phyloP scores from a whole-genome alignment of 2,113 vertebrate species.

The Athene noctua region DNA sequence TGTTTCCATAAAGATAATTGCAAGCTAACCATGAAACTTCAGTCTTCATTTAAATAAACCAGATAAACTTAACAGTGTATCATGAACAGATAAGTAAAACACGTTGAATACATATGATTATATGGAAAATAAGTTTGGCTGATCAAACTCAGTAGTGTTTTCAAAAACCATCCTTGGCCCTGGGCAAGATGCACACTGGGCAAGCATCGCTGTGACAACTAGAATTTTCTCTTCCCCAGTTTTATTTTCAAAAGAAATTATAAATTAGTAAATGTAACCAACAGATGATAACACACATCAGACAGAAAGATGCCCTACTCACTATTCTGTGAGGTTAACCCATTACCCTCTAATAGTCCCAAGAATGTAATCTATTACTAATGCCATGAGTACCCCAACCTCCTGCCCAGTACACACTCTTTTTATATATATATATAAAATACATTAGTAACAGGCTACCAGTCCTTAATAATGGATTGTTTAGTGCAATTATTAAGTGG shows the following conservation, averaged over 20 bases:
- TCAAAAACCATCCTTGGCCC: not conserved
- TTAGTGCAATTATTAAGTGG: not conserved
- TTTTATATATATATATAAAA: not conserved
- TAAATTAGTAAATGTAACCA: not conserved
- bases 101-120: no score
- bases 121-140: no score
- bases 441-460: not conserved
- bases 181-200: not conserved
- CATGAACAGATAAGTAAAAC: not conserved
- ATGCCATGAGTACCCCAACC: not conserved
- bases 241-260: not conserved
- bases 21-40: not conserved
- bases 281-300: not conserved
- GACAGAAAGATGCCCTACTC: not conserved
- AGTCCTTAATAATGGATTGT: not conserved
- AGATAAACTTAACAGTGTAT: not conserved
- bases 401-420: not conserved
- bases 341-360: not conserved
- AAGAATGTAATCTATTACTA: not conserved
- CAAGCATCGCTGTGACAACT: accelerated
- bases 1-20: not conserved
- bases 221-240: not conserved
- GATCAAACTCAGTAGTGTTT: no score
- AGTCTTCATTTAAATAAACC: not conserved
- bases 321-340: not conserved